A percentile compares a stretch with the other conserved stretches of the same genome.
Evolutionary conservation across 2,113 vertebrate species (phyloP).

Genomic region (Triplophysa tibetana): DNA sequence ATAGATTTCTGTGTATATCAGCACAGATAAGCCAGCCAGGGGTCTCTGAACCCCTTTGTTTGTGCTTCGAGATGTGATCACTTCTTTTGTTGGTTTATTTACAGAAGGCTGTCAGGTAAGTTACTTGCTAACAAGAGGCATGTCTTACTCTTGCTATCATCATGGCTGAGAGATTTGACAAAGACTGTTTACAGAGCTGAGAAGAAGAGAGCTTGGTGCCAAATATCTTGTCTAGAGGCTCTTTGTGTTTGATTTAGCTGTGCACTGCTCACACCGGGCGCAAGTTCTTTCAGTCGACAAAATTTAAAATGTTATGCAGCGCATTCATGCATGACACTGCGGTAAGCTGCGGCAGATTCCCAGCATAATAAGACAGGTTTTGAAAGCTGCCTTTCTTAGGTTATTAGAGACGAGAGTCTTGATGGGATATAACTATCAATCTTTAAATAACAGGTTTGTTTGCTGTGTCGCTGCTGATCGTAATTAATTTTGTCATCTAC

Average conservation of each 20-base stretch:
- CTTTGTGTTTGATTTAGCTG: slow-evolving; percentile 33
- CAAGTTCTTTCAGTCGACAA: neutral
- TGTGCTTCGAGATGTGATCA: slow-evolving; percentile 3
- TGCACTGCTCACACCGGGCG: neutral
- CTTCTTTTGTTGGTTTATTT: slow-evolving; percentile 9
- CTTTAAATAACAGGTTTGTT: slow-evolving; percentile 1
- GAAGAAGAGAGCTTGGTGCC: neutral
- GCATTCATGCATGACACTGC: neutral
- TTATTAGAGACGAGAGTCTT: neutral
- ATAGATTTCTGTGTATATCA: slow-evolving; percentile 3
- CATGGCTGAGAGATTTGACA: neutral
- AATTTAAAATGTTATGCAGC: neutral
- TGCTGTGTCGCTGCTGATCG: neutral
- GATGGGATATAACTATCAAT: neutral
- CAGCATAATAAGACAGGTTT: too few relatives aligned
- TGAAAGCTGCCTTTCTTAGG: too few relatives aligned
- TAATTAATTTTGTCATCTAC: slow-evolving; percentile 6
- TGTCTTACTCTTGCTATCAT: neutral
- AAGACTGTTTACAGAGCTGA: slow-evolving; percentile 23
- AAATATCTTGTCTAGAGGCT: slow-evolving; percentile 23
- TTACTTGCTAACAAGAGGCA: neutral
- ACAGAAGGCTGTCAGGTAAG: slow-evolving; percentile 1
- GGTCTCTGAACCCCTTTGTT: neutral
- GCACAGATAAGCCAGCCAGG: neutral
- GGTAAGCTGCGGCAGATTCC: neutral